Conservation (phyloP, 2,797 vertebrate species). For the Siniperca scherzeri region DNA sequence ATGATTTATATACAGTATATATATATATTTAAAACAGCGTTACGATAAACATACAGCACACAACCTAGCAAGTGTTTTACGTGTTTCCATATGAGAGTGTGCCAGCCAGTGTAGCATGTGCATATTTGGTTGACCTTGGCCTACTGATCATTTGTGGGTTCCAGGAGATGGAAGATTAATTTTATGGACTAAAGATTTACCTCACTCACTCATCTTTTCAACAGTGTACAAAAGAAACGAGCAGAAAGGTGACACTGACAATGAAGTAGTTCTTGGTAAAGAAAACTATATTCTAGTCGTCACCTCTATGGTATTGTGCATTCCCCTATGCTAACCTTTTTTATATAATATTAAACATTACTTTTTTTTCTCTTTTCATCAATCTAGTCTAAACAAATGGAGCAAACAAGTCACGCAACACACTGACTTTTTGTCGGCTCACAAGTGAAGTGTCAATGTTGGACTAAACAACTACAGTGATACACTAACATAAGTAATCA, state of each 20-base stretch:
- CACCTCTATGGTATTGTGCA: not conserved
- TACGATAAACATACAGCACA: conserved; percentile 17
- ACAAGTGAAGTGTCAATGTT: not conserved
- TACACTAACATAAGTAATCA: no score
- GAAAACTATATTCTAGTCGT: not conserved
- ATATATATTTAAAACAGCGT: not conserved
- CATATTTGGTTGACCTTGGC: conserved; percentile 4
- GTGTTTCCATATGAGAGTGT: not conserved
- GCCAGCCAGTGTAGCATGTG: not conserved
- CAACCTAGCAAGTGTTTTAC: not conserved
- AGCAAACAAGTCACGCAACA: no score
- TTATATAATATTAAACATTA: not conserved
- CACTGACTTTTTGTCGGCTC: not conserved
- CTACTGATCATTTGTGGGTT: not conserved
- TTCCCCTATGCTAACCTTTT: not conserved
- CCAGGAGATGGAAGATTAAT: conserved; percentile 12
- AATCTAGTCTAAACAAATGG: no score
- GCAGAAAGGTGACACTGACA: not conserved
- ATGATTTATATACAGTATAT: no score
- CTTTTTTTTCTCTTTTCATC: not conserved
- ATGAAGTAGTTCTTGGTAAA: not conserved
- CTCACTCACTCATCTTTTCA: not conserved
- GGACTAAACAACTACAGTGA: not conserved
- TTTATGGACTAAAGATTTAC: conserved; percentile 12
- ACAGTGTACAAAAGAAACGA: not conserved